Conservation (phyloP, 1,140 invertebrate species). For the Drosophila tristis region DNA sequence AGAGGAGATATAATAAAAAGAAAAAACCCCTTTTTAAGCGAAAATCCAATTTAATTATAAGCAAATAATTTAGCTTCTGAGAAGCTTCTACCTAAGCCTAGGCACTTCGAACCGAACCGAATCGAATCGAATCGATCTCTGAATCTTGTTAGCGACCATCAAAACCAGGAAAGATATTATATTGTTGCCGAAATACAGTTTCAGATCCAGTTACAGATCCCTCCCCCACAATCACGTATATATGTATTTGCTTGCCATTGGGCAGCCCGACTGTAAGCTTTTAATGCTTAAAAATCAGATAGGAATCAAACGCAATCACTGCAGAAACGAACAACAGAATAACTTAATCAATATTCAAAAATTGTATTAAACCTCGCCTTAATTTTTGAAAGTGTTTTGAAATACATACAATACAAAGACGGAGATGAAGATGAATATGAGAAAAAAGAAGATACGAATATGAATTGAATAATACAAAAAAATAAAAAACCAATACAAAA, state of each 20-base stretch:
- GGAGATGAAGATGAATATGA: conserved; percentile 12
- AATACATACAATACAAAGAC: conserved; percentile 10
- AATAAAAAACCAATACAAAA: conserved; percentile 16
- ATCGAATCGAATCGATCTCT: conserved; percentile 15
- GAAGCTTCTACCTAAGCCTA: conserved; percentile 64
- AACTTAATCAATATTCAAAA: conserved; percentile 42
- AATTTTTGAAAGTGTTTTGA: conserved; percentile 66
- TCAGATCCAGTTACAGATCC: conserved; percentile 6
- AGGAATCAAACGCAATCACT: conserved; percentile 62
- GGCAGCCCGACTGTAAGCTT: conserved; percentile 63
- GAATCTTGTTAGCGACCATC: conserved; percentile 24
- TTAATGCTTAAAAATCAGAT: conserved; percentile 62
- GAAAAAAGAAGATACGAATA: conserved; percentile 12
- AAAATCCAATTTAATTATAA: conserved; percentile 43
- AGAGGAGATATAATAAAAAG: not conserved
- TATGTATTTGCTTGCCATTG: conserved; percentile 53
- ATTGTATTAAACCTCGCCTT: conserved; percentile 61
- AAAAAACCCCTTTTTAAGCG: conserved; percentile 17
- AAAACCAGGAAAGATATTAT: conserved; percentile 5
- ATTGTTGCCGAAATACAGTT: conserved; percentile 24
- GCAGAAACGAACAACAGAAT: conserved; percentile 51
- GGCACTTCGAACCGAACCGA: conserved; percentile 10
- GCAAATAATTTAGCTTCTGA: conserved; percentile 61
- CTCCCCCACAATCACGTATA: conserved; percentile 33
- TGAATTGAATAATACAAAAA: conserved; percentile 1